Conservation (phyloP, 2,797 vertebrate species). For the Chelonia mydas region DNA sequence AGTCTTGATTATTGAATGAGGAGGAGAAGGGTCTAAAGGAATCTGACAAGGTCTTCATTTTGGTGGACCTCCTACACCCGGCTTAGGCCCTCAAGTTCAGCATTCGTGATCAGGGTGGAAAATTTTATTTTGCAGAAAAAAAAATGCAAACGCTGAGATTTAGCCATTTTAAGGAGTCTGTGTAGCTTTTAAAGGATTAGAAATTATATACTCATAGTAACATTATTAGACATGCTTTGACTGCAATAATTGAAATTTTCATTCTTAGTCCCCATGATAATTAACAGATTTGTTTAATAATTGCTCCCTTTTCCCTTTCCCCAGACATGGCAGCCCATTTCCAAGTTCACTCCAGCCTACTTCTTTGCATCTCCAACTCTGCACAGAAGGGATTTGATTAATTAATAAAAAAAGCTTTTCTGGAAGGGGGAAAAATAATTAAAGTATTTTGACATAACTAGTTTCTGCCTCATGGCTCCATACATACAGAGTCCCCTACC, state of each 20-base stretch:
- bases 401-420: constrained; percentile 26
- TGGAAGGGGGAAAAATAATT: constrained; percentile 44
- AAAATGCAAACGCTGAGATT: constrained; percentile 55
- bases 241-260: neutral
- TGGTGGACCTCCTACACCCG: neutral
- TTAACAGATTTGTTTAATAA: neutral
- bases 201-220: constrained; percentile 38
- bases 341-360: constrained; percentile 66
- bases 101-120: constrained; percentile 2
- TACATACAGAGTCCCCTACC: constrained; percentile 36
- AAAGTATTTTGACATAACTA: constrained; percentile 3
- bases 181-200: constrained; percentile 25
- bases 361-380: constrained; percentile 72
- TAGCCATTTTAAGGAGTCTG: constrained; percentile 68
- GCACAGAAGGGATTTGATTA: constrained; percentile 43
- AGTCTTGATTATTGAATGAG: accelerated
- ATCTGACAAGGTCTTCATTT: neutral
- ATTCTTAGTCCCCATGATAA: neutral
- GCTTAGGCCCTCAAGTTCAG: constrained; percentile 33
- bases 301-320: neutral
- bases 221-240: constrained; percentile 19
- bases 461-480: neutral
- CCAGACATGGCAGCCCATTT: constrained; percentile 50
- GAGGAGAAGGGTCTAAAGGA: neutral
- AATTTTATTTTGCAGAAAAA: constrained; percentile 56